These are phyloP conservation scores for Chrysolina haemoptera DNA, from an alignment of 2,888 invertebrate species.

Conservation along the genomic window DNA sequence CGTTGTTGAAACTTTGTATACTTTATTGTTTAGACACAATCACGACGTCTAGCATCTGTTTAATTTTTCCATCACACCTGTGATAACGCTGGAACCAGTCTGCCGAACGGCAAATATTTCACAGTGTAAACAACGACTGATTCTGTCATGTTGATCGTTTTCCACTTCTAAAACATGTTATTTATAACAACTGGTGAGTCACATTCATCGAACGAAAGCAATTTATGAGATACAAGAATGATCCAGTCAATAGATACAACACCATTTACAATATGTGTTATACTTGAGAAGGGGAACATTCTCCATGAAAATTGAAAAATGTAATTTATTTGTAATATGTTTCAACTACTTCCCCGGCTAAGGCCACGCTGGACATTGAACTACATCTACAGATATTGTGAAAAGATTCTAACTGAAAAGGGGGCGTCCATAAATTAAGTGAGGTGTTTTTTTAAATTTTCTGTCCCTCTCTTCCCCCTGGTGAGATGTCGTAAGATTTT, in stretches of 20 bases:
- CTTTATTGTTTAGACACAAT: not conserved
- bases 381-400: no score
- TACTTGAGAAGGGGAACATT: no score
- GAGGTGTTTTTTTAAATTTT: no score
- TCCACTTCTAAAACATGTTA: constrained; percentile 11
- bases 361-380: no score
- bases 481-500: no score
- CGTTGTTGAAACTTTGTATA: not conserved
- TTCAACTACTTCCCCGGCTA: no score
- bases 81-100: not conserved
- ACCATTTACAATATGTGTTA: no score
- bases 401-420: no score
- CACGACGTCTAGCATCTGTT: constrained; percentile 2
- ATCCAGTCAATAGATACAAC: not conserved
- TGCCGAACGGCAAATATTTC: not conserved
- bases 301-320: no score
- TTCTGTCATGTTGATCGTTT: constrained; percentile 15
- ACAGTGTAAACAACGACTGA: not conserved
- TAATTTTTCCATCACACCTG: constrained; percentile 9
- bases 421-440: no score
- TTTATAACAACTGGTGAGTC: constrained; percentile 20
- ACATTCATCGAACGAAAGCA: constrained; percentile 1
- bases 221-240: constrained; percentile 3
- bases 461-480: no score
- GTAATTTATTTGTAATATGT: no score